These are phyloP conservation scores for Hydrolagus colliei DNA, from an alignment of 2,797 vertebrate genomes.

Conservation along the genomic window DNA sequence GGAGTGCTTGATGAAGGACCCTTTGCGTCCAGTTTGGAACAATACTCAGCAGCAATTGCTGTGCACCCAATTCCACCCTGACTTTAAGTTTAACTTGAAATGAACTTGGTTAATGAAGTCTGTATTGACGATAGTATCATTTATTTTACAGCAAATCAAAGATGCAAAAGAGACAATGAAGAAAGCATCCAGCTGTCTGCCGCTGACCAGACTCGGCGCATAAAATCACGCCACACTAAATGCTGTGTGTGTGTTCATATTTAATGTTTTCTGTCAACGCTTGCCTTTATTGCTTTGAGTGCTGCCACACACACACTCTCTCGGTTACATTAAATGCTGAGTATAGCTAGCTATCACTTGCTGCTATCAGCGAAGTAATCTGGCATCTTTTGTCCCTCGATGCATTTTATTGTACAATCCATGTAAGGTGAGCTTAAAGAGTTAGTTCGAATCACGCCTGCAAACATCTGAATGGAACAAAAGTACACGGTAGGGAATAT, in stretches of 20 bases:
- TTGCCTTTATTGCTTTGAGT: conserved; percentile 1
- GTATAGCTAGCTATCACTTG: neutral
- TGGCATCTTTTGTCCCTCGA: neutral
- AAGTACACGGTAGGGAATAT: neutral
- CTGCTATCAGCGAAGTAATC: neutral
- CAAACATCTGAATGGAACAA: neutral
- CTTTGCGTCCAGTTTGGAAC: too few species aligned
- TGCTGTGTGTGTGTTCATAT: neutral
- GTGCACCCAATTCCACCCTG: neutral
- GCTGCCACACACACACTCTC: conserved; percentile 1
- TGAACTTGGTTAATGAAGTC: neutral
- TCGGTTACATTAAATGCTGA: neutral
- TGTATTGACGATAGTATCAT: neutral
- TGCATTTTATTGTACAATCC: neutral
- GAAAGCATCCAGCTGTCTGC: neutral
- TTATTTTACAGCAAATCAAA: neutral
- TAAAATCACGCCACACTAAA: neutral
- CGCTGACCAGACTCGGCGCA: neutral
- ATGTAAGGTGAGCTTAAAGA: neutral
- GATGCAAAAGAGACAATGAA: neutral
- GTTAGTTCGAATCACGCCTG: neutral
- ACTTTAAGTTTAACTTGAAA: neutral
- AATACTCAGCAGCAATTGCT: too few species aligned
- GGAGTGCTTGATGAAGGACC: too few species aligned
- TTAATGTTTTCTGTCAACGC: neutral